Evolutionary conservation across 2,888 invertebrate species (phyloP), one percentile per base, ranked within the genome.

Genomic region (Calameuta idolon): DNA sequence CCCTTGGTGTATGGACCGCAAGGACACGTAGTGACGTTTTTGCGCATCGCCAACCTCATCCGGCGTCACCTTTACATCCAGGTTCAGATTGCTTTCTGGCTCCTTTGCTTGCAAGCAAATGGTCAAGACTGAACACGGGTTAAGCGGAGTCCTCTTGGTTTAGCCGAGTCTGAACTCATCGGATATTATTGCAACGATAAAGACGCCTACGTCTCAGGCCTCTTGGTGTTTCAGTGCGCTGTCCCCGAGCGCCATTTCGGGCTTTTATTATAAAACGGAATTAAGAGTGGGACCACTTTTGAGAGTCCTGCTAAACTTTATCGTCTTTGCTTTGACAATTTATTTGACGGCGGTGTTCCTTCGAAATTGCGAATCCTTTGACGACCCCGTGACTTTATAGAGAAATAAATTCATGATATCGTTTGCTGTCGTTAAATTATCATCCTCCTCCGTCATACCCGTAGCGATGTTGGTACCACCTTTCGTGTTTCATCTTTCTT

Each of bases 1-100:
- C 76, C 79, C 82, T 82, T 81, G 81, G 85, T 83, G 79, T 85
- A 81, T 83, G 79, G 84, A 81, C 83, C 78, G 77, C 77, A 77
- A 77, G 77, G 77, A 77, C 77, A 77, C 77, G 75, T 34, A 69
- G 75, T 69, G 69, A 69, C 69, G 69, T 40, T 15, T 15, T 15
- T 40, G 40, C 15, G 0, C 15, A 15, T 40, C 40, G 15, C 40
- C 37, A 37, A 12, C 4, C 5, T 40, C 40, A 4, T 40, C 15
- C 15, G 40, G 15, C 40, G 40, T 40, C 40, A 40, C 15, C 40
- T 40, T 15, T 15, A 15, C 40, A 15, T 40, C 40, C 40, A 40
- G 15, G 15, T 40, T 40, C 15, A 5, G 40, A 40, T 15, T 40
- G 40, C 0, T 4, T 15, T 40, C 15, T 40, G 40, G 40, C 40